These are phyloP conservation scores for Umimayanthus kanabou DNA, from an alignment of 92 coral and sea anemone species.

Conservation along the genomic window DNA sequence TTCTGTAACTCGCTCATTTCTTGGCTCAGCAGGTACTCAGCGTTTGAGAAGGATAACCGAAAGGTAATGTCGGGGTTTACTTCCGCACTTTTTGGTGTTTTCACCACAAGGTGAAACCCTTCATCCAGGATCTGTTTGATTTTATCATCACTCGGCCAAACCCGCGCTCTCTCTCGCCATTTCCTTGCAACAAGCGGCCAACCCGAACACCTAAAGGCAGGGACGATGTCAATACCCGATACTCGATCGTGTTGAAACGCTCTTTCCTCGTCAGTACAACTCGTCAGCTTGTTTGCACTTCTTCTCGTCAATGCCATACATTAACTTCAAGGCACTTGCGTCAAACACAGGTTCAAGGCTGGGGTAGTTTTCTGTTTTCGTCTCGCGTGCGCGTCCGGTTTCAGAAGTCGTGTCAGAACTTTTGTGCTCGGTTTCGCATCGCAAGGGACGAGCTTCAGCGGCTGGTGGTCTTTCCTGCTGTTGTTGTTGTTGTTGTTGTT, in stretches of 20 bases:
- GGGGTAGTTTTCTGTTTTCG: not conserved
- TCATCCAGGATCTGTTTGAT: constrained; percentile 51
- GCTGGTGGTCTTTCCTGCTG: not conserved
- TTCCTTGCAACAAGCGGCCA: constrained; percentile 71
- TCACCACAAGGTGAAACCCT: constrained; percentile 77
- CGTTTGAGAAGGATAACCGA: constrained; percentile 80
- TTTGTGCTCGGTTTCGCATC: not conserved
- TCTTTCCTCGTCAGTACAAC: constrained; percentile 10
- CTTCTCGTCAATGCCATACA: constrained; percentile 1
- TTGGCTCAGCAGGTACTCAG: constrained; percentile 66
- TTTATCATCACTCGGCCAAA: constrained; percentile 66
- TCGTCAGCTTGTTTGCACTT: not conserved
- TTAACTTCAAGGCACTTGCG: not conserved
- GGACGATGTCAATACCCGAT: constrained; percentile 72
- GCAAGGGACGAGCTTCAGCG: not conserved
- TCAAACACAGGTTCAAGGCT: not conserved
- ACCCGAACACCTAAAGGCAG: constrained; percentile 64
- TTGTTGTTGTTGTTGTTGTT: not conserved
- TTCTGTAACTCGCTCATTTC: constrained; percentile 69
- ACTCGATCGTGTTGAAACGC: constrained; percentile 14
- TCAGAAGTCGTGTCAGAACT: not conserved
- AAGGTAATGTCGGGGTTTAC: constrained; percentile 57
- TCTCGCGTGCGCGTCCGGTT: not conserved
- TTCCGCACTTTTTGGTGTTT: constrained; percentile 49
- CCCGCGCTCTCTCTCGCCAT: constrained; percentile 68